Evolutionary conservation across 2,797 vertebrate genomes (phyloP), one percentile per base, ranked within the genome.

Genomic region (Helarctos malayanus): DNA sequence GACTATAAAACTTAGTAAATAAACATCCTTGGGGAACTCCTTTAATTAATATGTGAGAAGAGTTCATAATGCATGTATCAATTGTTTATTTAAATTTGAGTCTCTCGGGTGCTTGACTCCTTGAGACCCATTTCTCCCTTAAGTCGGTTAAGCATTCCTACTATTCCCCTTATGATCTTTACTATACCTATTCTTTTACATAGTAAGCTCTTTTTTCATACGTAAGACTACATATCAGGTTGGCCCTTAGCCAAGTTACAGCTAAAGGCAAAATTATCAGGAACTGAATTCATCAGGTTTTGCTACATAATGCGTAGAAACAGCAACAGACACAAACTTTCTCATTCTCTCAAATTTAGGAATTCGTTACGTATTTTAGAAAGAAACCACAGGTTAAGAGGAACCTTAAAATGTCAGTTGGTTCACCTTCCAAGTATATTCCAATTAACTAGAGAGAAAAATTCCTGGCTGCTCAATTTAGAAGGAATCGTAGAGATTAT

Each of bases 1-100:
- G 71, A 93, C 93, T 84, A 90, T 94, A 84, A 95, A 86, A 88
- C 81, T 97, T 97, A 93, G 95, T 95, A 98, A 98, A 97, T 96
- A 97, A 97, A 78, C 68, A 89, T 91, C 96, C 96, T 94, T 47
- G 57, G 94, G 95, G 88, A 95, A 10, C 68, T 65, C 56, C 92
- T 90, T 89, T 97, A 95, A 93, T 95, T 95, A 97, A 97, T 95
- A 85, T 82, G 88, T 61, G 95, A 94, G 94, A 92, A 89, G 96
- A 91, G 94, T 95, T 96, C 89, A 92, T 92, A 92, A 90, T 91
- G 76, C 57, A 21, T 89, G 47, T 81, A 96, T 97, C 96, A 97
- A 82, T 94, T 95, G 92, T 91, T 91, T 89, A 96, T 92, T 97
- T 97, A 95, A 96, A 96, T 88, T 92, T 90, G 61, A 94, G 89